A percentile compares a stretch with the other conserved stretches of the same genome.
phyloP scores from a whole-genome alignment of 92 coral and sea anemone genomes.

The Desmophyllum pertusum region DNA sequence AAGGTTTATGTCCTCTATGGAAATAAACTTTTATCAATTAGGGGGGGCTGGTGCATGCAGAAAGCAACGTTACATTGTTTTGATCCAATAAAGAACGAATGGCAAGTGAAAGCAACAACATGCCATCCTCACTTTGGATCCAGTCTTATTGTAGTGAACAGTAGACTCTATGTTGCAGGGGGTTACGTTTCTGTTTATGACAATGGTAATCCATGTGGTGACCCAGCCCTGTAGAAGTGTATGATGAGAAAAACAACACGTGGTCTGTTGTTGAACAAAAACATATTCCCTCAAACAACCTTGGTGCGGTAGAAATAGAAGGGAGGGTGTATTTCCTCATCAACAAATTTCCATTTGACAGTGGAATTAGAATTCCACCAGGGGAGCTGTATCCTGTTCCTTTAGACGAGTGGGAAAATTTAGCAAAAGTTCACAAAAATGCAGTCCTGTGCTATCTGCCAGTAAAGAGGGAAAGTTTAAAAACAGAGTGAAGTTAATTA shows the following conservation, averaged over 20 bases:
- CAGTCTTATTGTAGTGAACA: neutral
- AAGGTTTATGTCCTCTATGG: slow-evolving; percentile 10
- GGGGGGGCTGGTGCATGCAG: too few relatives aligned
- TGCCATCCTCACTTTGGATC: neutral
- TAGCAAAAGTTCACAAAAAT: neutral
- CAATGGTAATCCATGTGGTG: neutral
- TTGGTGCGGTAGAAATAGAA: neutral
- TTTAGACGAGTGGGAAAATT: neutral
- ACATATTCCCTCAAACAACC: neutral
- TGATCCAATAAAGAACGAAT: neutral
- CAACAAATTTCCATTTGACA: slow-evolving; percentile 6
- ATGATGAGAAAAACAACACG: neutral
- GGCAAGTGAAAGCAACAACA: neutral
- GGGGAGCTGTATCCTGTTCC: neutral
- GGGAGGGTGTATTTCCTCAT: neutral
- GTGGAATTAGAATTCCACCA: neutral
- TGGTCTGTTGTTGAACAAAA: slow-evolving; percentile 3
- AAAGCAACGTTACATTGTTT: neutral
- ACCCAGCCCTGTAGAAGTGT: neutral
- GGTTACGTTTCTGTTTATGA: neutral
- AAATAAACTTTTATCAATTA: too few relatives aligned
- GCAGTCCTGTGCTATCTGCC: neutral
- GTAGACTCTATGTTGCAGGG: neutral
- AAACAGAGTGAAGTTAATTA: neutral
- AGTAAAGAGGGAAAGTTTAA: neutral